Conservation (phyloP, 2,113 vertebrate genomes). For the Gallinago media region DNA sequence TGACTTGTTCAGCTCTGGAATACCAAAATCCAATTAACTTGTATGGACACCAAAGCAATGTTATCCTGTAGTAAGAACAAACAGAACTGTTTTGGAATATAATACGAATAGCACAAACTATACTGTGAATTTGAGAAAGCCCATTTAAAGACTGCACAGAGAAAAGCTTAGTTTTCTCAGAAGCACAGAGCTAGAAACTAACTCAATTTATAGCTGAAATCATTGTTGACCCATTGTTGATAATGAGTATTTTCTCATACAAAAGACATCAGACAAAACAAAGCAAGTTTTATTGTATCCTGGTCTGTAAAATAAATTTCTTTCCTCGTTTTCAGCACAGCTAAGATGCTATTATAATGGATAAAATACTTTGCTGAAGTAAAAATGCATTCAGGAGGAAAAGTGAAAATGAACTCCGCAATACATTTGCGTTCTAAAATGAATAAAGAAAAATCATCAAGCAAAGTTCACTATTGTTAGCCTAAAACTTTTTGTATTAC, state of each 20-base stretch:
- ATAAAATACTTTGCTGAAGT: background rate
- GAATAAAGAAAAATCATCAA: background rate
- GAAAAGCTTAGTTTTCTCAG: background rate
- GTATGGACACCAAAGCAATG: background rate
- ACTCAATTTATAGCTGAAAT: background rate
- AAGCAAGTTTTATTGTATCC: background rate
- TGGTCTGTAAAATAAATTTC: background rate
- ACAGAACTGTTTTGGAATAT: background rate
- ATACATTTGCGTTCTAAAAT: background rate
- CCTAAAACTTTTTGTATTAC: background rate
- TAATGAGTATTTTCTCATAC: background rate
- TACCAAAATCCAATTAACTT: background rate
- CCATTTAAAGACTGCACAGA: background rate
- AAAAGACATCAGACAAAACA: background rate
- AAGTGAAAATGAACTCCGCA: background rate
- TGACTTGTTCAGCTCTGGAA: background rate
- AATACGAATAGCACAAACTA: background rate
- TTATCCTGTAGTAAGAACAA: background rate
- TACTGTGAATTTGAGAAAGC: background rate
- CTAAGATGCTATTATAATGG: background rate
- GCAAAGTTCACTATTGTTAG: background rate
- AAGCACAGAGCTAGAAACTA: background rate
- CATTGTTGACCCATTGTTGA: background rate
- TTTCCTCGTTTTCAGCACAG: background rate
- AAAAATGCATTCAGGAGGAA: background rate